A percentile compares a stretch with the other conserved stretches of the same genome.
Evolutionary conservation across 1,140 invertebrate species (phyloP).

Genomic region (Mylabris phalerata): DNA sequence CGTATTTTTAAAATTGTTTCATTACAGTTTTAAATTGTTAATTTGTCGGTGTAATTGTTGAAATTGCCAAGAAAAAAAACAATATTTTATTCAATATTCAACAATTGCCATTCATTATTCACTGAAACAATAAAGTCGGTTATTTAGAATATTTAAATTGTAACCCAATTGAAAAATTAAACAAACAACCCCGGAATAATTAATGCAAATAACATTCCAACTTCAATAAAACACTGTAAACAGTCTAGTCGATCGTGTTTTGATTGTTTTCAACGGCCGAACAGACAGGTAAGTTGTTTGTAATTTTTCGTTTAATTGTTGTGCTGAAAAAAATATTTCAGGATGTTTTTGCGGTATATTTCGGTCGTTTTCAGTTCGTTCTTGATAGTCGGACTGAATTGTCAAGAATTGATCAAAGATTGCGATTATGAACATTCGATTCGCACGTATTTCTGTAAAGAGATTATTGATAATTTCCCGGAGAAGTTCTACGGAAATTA

Average conservation of each 20-base stretch:
- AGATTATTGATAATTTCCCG: slow-evolving; percentile 30
- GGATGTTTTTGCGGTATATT: background rate
- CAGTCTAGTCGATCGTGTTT: background rate
- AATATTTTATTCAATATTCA: too few species aligned
- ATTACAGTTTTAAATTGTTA: too few species aligned
- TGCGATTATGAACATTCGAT: slow-evolving; percentile 17
- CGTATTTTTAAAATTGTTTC: too few species aligned
- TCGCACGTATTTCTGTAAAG: slow-evolving; percentile 26
- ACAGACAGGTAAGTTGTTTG: background rate
- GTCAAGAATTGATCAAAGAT: background rate
- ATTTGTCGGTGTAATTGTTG: too few species aligned
- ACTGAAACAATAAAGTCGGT: background rate
- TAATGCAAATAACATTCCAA: slow-evolving; percentile 4
- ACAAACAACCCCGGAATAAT: slow-evolving; percentile 4
- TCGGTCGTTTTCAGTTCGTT: background rate
- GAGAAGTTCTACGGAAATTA: slow-evolving; percentile 32
- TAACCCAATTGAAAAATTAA: slow-evolving; percentile 10
- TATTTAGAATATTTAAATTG: slow-evolving; percentile 11
- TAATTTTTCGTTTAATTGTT: background rate
- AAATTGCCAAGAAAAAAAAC: too few species aligned
- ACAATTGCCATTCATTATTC: too few species aligned
- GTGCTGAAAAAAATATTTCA: background rate
- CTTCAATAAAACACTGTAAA: background rate
- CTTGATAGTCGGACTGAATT: background rate
- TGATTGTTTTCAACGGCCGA: background rate